These are phyloP conservation scores for Xylocampa areola DNA, from an alignment of 2,888 invertebrate species.

Conservation along the genomic window DNA sequence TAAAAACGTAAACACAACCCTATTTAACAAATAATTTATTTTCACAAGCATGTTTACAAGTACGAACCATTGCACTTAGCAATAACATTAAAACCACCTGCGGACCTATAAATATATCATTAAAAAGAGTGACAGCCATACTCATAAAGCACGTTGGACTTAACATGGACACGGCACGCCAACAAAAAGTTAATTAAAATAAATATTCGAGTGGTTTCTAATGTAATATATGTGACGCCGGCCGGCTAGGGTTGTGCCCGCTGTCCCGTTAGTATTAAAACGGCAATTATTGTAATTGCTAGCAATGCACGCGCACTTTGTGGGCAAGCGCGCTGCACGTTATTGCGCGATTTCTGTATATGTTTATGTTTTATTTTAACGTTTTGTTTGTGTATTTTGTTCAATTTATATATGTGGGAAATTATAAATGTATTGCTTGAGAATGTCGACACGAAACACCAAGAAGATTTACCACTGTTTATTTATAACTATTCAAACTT, in stretches of 20 bases:
- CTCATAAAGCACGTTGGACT: constrained; percentile 30
- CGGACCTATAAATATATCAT: constrained; percentile 50
- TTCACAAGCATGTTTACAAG: constrained; percentile 22
- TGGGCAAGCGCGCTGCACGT: constrained; percentile 34
- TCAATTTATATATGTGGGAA: background rate
- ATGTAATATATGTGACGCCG: constrained; percentile 43
- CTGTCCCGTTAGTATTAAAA: constrained; percentile 54
- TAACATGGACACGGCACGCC: constrained; percentile 42
- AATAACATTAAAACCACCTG: constrained; percentile 41
- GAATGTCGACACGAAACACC: constrained; percentile 4
- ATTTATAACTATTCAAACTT: too few species aligned
- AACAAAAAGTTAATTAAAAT: constrained; percentile 60
- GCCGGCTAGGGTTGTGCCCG: constrained; percentile 35
- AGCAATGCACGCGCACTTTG: constrained; percentile 52
- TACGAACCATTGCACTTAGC: constrained; percentile 33
- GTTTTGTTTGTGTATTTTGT: constrained; percentile 39
- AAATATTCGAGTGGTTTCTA: constrained; percentile 58
- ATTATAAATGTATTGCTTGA: background rate
- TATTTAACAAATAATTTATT: constrained; percentile 28
- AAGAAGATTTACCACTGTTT: too few species aligned
- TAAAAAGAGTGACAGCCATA: constrained; percentile 45
- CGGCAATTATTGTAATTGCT: constrained; percentile 57
- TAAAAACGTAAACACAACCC: constrained; percentile 34
- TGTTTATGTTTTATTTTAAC: constrained; percentile 29
- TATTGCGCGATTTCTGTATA: constrained; percentile 33